These are phyloP conservation scores for Drosophila ambigua DNA, from an alignment of 1,140 invertebrate species.

Conservation along the genomic window DNA sequence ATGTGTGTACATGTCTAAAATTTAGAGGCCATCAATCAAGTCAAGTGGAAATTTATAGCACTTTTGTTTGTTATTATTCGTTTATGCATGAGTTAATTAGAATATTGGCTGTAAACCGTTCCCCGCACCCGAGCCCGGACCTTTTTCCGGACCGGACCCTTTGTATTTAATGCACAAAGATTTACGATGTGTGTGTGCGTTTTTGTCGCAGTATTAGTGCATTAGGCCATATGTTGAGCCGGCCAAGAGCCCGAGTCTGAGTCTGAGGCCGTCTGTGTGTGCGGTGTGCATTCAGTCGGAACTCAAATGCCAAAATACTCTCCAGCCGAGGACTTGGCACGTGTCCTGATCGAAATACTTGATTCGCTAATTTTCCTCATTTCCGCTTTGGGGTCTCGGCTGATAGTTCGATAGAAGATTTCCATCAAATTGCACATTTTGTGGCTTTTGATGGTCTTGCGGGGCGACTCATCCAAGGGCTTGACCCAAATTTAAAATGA, in stretches of 20 bases:
- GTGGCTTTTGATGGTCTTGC: conserved; percentile 27
- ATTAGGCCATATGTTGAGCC: conserved; percentile 22
- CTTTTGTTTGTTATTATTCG: conserved; percentile 83
- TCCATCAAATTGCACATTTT: conserved; percentile 64
- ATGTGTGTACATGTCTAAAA: conserved; percentile 38
- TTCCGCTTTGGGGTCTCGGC: conserved; percentile 42
- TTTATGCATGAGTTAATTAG: conserved; percentile 83
- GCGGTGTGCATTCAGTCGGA: conserved; percentile 40
- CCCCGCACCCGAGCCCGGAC: conserved; percentile 52
- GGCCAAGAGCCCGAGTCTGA: conserved; percentile 9
- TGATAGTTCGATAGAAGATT: conserved; percentile 51
- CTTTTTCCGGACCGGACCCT: conserved; percentile 25
- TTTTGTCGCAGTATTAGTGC: conserved; percentile 35
- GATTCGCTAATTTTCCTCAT: conserved; percentile 63
- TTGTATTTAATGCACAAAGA: conserved; percentile 66
- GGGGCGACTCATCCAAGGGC: neutral
- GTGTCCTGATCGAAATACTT: conserved; percentile 37
- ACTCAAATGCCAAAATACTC: conserved; percentile 34
- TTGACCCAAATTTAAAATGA: conserved; percentile 31
- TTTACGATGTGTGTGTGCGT: conserved; percentile 56
- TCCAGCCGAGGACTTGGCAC: conserved; percentile 34
- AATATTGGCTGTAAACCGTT: conserved; percentile 74
- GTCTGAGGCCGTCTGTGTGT: conserved; percentile 9
- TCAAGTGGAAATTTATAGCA: conserved; percentile 82
- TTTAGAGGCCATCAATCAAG: conserved; percentile 74